phyloP scores from a whole-genome alignment of 2,797 vertebrate species.

The Sternarchorhynchus goeldii region DNA sequence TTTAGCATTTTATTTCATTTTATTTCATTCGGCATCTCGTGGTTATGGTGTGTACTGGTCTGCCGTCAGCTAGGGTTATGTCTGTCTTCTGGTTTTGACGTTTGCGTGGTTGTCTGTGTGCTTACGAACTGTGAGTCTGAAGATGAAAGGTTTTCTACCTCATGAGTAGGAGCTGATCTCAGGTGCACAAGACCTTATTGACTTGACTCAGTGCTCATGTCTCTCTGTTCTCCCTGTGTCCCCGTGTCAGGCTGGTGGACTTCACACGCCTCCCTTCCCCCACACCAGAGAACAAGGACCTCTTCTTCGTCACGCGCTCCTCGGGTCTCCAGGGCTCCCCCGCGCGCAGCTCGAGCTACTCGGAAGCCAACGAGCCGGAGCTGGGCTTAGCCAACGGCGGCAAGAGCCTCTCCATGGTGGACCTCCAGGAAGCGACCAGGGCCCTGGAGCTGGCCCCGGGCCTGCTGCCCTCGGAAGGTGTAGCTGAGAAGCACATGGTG shows the following conservation, averaged over 20 bases:
- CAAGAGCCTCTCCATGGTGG: constrained; percentile 99
- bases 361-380: constrained; percentile 95
- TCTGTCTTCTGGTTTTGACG: too few species aligned
- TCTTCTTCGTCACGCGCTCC: constrained; percentile 98
- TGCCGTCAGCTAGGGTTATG: neutral
- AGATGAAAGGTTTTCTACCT: too few species aligned
- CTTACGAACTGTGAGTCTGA: too few species aligned
- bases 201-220: neutral
- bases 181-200: neutral
- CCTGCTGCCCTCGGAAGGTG: constrained; percentile 69
- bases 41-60: neutral
- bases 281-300: constrained; percentile 99
- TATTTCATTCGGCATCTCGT: constrained; percentile 1
- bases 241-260: constrained; percentile 88
- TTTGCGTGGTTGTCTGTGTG: too few species aligned
- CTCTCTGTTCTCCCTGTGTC: neutral
- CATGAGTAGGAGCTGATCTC: neutral
- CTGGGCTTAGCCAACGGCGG: constrained; percentile 91
- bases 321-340: constrained; percentile 95
- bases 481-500: constrained; percentile 77
- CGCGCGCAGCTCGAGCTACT: constrained; percentile 97
- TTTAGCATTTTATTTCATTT: neutral
- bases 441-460: constrained; percentile 78
- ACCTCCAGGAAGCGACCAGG: constrained; percentile 90
- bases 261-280: constrained; percentile 98